Evolutionary conservation across 1,140 invertebrate genomes (phyloP).

Genomic region (Neodiprion pinetum): DNA sequence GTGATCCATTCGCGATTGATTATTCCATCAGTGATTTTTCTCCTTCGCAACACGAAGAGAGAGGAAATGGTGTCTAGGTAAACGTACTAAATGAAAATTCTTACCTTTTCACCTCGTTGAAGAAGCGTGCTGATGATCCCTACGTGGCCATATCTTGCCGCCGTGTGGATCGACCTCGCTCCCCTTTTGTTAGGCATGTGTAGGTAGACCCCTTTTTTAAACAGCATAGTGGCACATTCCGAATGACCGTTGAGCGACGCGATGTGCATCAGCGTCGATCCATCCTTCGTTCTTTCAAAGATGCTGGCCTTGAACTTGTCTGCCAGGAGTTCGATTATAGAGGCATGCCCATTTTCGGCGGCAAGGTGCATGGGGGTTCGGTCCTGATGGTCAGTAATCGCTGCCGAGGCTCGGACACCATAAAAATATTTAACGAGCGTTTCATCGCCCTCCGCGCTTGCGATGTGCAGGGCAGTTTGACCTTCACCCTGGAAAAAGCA

Average conservation of each 20-base stretch:
- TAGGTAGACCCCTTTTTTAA: constrained; percentile 98
- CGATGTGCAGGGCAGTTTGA: constrained; percentile 92
- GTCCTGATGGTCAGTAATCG: constrained; percentile 94
- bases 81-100: neutral
- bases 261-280: constrained; percentile 98
- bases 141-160: constrained; percentile 91
- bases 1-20: too few species aligned
- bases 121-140: constrained; percentile 96
- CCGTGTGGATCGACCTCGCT: constrained; percentile 91
- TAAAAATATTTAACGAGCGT: constrained; percentile 94
- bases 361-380: constrained; percentile 96
- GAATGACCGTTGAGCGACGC: constrained; percentile 96
- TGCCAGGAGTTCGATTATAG: constrained; percentile 93
- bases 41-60: constrained; percentile 15
- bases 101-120: constrained; percentile 93
- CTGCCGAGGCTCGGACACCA: constrained; percentile 90
- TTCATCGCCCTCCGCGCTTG: constrained; percentile 95
- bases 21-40: too few species aligned
- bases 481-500: constrained; percentile 75
- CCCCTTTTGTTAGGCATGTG: constrained; percentile 99
- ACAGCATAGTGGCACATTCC: constrained; percentile 97
- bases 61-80: neutral
- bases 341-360: constrained; percentile 94
- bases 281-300: constrained; percentile 94
- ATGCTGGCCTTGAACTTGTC: constrained; percentile 98